These are phyloP conservation scores for Netelia inedita DNA, from an alignment of 2,888 invertebrate genomes.

Conservation along the genomic window DNA sequence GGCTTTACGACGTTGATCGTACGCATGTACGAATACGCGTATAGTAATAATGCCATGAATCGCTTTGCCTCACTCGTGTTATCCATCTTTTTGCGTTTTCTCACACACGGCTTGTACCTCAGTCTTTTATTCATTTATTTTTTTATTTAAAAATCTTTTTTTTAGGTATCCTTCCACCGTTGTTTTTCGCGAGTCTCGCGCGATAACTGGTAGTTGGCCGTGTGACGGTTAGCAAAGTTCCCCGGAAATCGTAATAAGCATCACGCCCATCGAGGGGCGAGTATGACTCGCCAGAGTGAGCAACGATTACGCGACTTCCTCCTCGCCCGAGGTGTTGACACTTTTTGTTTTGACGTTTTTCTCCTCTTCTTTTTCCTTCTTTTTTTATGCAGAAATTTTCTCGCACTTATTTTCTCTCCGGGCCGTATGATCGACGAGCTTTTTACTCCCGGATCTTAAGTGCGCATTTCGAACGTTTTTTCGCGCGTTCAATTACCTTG, in stretches of 20 bases:
- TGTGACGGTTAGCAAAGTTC: constrained; percentile 43
- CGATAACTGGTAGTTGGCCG: constrained; percentile 46
- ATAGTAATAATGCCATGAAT: constrained; percentile 50
- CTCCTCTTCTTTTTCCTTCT: neutral
- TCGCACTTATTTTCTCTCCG: constrained; percentile 6
- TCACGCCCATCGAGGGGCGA: constrained; percentile 25
- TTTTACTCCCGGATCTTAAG: neutral
- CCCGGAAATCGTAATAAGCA: constrained; percentile 73
- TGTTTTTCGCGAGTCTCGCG: constrained; percentile 38
- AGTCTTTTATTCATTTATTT: constrained; percentile 11
- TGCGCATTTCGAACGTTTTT: constrained; percentile 4
- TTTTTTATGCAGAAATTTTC: neutral
- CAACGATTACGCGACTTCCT: constrained; percentile 55
- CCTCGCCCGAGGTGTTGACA: constrained; percentile 49
- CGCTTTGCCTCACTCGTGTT: constrained; percentile 61
- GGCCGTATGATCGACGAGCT: constrained; percentile 29
- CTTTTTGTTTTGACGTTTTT: constrained; percentile 5
- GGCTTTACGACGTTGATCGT: constrained; percentile 73
- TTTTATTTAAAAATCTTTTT: constrained; percentile 14
- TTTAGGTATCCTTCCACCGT: constrained; percentile 13
- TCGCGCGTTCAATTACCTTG: neutral
- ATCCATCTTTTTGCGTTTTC: constrained; percentile 69
- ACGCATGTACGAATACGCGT: constrained; percentile 51
- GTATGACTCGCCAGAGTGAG: constrained; percentile 12
- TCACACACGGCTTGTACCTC: constrained; percentile 47